These are phyloP conservation scores for Holocentrus rufus DNA, from an alignment of 2,797 vertebrate genomes.

Conservation along the genomic window DNA sequence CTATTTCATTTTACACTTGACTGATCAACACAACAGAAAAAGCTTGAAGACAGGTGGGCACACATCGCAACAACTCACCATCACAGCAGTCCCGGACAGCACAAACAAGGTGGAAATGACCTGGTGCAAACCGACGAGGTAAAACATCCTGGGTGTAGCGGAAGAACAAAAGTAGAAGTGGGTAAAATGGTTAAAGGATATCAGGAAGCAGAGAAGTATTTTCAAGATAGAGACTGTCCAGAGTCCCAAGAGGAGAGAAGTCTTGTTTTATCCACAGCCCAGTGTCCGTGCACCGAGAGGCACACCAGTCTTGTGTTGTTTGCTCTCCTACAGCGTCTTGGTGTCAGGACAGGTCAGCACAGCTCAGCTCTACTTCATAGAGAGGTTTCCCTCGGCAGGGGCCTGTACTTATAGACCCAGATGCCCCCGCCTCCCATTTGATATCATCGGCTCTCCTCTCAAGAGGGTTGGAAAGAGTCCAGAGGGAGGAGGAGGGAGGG, in stretches of 20 bases:
- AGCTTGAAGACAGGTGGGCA: neutral
- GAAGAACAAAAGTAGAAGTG: neutral
- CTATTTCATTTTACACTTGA: no score
- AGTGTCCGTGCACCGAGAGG: conserved; percentile 40
- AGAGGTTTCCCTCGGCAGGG: conserved; percentile 57
- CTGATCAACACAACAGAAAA: neutral
- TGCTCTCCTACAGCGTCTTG: conserved; percentile 27
- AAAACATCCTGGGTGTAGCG: conserved; percentile 57
- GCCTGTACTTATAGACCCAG: conserved; percentile 70
- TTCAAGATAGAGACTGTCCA: no score
- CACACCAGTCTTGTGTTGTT: conserved; percentile 33
- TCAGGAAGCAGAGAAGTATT: neutral
- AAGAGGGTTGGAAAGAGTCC: conserved; percentile 37
- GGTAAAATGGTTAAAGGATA: neutral
- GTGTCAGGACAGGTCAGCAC: conserved; percentile 26
- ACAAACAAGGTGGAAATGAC: conserved; percentile 56
- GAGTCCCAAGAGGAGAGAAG: conserved; percentile 11
- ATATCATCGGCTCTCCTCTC: conserved; percentile 61
- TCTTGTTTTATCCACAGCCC: conserved; percentile 43
- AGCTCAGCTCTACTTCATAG: conserved; percentile 60
- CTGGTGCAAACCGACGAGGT: conserved; percentile 34
- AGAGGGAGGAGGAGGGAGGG: conserved; percentile 36
- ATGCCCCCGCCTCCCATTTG: conserved; percentile 52
- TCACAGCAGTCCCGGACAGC: conserved; percentile 47
- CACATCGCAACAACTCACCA: conserved; percentile 66